Conservation (phyloP, 2,113 vertebrate species). For the Oceanodroma tethys region DNA sequence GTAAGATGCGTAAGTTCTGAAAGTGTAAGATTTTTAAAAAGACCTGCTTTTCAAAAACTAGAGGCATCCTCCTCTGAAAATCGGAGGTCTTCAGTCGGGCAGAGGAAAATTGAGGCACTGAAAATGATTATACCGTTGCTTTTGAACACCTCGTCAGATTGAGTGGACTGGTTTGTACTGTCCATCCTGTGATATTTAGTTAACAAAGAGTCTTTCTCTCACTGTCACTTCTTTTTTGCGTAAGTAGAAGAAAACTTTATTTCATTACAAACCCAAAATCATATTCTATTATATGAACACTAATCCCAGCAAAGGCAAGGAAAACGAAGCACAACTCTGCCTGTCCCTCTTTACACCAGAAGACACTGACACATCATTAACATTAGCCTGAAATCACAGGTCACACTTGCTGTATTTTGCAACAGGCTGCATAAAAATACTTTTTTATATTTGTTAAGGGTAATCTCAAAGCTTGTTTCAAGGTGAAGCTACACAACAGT, state of each 20-base stretch:
- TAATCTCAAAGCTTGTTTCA: constrained; percentile 56
- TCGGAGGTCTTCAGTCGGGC: background rate
- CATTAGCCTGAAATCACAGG: background rate
- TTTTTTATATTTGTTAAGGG: background rate
- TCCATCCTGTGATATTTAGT: background rate
- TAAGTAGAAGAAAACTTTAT: background rate
- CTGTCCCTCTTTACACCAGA: background rate
- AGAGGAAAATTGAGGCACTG: background rate
- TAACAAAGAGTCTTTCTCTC: background rate
- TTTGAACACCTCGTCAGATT: background rate
- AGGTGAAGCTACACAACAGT: constrained; percentile 23
- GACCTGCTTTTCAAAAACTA: background rate
- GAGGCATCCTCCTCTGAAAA: background rate
- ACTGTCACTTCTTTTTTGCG: background rate
- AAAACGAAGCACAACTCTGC: background rate
- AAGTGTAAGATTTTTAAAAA: background rate
- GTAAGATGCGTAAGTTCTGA: background rate
- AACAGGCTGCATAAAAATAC: background rate
- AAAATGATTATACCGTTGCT: background rate
- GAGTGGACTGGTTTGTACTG: background rate
- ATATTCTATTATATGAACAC: background rate
- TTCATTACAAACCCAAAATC: background rate
- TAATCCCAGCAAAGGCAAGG: background rate
- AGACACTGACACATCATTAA: background rate
- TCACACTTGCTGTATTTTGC: background rate